Evolutionary conservation across 2,888 invertebrate genomes (phyloP).

Genomic region (Hydraecia micacea): DNA sequence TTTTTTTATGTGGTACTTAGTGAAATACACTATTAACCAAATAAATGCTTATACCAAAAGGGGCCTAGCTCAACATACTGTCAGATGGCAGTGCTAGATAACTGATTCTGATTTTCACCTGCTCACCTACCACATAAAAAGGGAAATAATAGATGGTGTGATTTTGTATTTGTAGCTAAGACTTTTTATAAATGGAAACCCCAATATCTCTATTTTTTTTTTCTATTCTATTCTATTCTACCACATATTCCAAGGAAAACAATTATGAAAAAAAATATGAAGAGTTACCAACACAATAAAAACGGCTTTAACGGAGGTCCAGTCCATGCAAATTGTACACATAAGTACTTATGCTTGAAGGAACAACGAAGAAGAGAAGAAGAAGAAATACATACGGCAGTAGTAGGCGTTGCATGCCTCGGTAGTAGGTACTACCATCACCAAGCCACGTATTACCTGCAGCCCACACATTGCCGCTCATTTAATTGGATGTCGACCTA

Average conservation of each 20-base stretch:
- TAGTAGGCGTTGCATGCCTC: too few relatives aligned
- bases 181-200: background rate
- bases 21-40: background rate
- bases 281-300: background rate
- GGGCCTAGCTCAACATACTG: background rate
- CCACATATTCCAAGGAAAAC: background rate
- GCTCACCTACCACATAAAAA: background rate
- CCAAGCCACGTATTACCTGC: too few relatives aligned
- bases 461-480: too few relatives aligned
- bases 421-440: too few relatives aligned
- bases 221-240: too few relatives aligned
- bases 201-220: too few relatives aligned
- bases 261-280: background rate
- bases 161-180: background rate
- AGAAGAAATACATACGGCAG: background rate
- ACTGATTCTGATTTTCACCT: background rate
- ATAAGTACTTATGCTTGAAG: background rate
- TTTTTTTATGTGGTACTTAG: background rate
- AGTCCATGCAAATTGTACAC: background rate
- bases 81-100: background rate
- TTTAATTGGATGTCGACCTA: too few relatives aligned
- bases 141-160: background rate
- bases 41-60: background rate
- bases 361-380: background rate
- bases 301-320: background rate